Conservation (phyloP, 2,888 invertebrate species). For the Pseudanteris insignis region DNA sequence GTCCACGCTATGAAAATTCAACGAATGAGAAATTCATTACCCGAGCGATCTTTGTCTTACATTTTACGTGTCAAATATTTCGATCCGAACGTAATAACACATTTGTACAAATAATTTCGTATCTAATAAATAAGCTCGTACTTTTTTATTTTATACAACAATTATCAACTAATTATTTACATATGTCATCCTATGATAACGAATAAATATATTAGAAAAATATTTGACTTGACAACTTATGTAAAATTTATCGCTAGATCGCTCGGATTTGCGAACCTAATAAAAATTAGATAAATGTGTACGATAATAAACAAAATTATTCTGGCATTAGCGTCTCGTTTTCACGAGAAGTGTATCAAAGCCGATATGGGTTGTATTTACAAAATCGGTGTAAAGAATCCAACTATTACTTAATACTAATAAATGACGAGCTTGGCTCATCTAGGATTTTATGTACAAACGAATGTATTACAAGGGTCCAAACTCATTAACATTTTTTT, state of each 20-base stretch:
- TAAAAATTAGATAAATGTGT: slow-evolving; percentile 14
- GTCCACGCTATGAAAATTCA: slow-evolving; percentile 32
- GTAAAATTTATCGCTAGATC: slow-evolving; percentile 10
- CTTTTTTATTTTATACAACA: slow-evolving; percentile 20
- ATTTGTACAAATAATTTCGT: slow-evolving; percentile 23
- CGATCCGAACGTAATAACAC: slow-evolving; percentile 5
- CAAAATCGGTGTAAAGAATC: slow-evolving; percentile 38
- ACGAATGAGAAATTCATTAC: slow-evolving; percentile 6
- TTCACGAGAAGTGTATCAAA: slow-evolving; percentile 36
- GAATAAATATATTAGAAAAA: slow-evolving; percentile 32
- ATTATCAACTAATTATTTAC: slow-evolving; percentile 38
- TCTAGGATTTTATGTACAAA: slow-evolving; percentile 53
- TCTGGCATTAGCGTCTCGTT: slow-evolving; percentile 23
- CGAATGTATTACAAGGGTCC: slow-evolving; percentile 38
- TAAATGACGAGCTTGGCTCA: slow-evolving; percentile 27
- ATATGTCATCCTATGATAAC: slow-evolving; percentile 10
- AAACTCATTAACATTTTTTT: no score
- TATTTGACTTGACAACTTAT: slow-evolving; percentile 6
- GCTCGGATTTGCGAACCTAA: slow-evolving; percentile 13
- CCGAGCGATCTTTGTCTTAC: slow-evolving; percentile 12
- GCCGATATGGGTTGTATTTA: slow-evolving; percentile 37
- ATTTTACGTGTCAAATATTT: slow-evolving; percentile 2
- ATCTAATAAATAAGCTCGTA: slow-evolving; percentile 31
- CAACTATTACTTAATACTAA: slow-evolving; percentile 35
- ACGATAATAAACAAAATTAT: slow-evolving; percentile 31